A percentile compares a stretch with the other conserved stretches of the same genome.
These are phyloP conservation scores for Lydus trimaculatus DNA, from an alignment of 2,888 invertebrate species.

Conservation along the genomic window DNA sequence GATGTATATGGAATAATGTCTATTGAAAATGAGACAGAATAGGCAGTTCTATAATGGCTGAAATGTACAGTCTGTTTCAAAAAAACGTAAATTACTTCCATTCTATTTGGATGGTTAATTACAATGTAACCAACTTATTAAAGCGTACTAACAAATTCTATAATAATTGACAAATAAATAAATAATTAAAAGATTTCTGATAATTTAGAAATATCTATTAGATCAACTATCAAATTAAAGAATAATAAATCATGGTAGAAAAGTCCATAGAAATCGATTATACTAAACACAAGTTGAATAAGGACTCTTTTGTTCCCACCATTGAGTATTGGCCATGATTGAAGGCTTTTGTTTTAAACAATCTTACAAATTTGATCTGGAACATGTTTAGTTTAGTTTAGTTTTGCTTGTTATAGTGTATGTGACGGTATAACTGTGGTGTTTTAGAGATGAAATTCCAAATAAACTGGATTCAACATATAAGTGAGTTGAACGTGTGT, in stretches of 20 bases:
- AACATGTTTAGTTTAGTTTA: not conserved
- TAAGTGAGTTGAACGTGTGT: too few species aligned
- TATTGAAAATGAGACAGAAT: slow-evolving; percentile 35
- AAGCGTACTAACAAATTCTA: too few species aligned
- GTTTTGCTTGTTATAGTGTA: not conserved
- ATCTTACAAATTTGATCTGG: not conserved
- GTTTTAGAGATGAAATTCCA: too few species aligned
- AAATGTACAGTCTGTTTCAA: slow-evolving; percentile 44
- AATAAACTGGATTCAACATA: too few species aligned
- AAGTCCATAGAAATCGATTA: not conserved
- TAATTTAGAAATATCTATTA: not conserved
- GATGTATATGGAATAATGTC: slow-evolving; percentile 30
- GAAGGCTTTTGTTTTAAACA: slow-evolving; percentile 16
- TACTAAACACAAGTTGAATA: not conserved
- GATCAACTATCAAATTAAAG: not conserved
- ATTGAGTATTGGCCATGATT: slow-evolving; percentile 19
- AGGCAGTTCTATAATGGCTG: slow-evolving; percentile 42
- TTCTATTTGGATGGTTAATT: too few species aligned
- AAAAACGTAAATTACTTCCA: not conserved
- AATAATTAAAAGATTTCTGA: too few species aligned
- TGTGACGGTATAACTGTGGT: too few species aligned
- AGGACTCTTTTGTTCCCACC: slow-evolving; percentile 3
- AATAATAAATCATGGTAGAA: not conserved
- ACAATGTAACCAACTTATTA: too few species aligned
- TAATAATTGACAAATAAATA: too few species aligned